Percentiles rank a stretch among this genome's conserved stretches.
Conservation (phyloP, 2,888 invertebrate genomes). For the Megaustenia siamemsis region DNA sequence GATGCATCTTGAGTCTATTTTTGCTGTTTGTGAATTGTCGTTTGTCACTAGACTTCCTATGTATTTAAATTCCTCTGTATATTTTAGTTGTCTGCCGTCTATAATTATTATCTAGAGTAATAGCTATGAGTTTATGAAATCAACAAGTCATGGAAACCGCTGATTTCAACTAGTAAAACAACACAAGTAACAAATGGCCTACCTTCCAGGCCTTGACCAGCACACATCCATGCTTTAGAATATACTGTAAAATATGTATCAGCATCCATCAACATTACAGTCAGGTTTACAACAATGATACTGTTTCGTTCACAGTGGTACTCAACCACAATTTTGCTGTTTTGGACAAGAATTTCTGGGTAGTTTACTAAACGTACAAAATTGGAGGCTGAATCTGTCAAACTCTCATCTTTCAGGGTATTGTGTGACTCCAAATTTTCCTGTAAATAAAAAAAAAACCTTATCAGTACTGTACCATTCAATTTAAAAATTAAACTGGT, state of each 20-base stretch:
- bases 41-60: too few species aligned
- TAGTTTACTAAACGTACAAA: slow-evolving; percentile 3
- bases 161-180: too few species aligned
- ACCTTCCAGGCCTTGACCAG: slow-evolving; percentile 44
- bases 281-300: slow-evolving; percentile 37
- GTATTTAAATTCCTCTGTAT: too few species aligned
- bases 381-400: slow-evolving; percentile 8
- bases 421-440: background rate
- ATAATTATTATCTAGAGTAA: too few species aligned
- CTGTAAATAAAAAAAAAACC: background rate
- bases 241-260: slow-evolving; percentile 29
- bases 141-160: too few species aligned
- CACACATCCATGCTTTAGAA: slow-evolving; percentile 43
- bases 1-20: too few species aligned
- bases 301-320: slow-evolving; percentile 46
- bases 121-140: too few species aligned
- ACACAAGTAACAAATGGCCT: too few species aligned
- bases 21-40: too few species aligned
- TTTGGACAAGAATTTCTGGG: background rate
- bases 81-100: too few species aligned
- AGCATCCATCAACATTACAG: slow-evolving; percentile 16
- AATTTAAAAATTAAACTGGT: too few species aligned
- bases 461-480: too few species aligned
- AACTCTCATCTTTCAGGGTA: background rate
- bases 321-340: slow-evolving; percentile 11